phyloP scores from a whole-genome alignment of 2,113 vertebrate genomes.

The Apodemus sylvaticus region DNA sequence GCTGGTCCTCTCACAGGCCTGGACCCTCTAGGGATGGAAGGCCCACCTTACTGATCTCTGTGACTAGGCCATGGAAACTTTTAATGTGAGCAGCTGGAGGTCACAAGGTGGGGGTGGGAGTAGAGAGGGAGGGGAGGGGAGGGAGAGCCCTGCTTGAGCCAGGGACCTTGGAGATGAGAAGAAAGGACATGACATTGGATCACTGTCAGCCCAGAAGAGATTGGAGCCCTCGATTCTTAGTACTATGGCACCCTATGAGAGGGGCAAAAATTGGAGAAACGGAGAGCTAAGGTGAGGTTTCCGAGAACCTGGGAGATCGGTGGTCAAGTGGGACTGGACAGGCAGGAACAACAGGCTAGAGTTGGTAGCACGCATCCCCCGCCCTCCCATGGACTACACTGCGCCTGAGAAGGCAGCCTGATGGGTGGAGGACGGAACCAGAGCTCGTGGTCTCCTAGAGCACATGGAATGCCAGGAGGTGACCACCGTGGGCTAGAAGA shows the following conservation, averaged over 20 bases:
- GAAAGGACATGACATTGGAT: not conserved
- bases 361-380: not conserved
- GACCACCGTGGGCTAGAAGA: not conserved
- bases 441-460: not conserved
- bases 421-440: not conserved
- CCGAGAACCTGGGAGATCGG: not conserved
- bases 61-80: not conserved
- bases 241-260: not conserved
- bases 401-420: not conserved
- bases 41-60: not conserved
- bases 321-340: not conserved
- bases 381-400: not conserved
- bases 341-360: not conserved
- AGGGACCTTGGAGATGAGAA: not conserved
- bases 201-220: not conserved
- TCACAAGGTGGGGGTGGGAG: not conserved
- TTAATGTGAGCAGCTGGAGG: not conserved
- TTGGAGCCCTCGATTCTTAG: not conserved
- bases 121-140: not conserved
- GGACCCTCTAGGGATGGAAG: too few relatives aligned
- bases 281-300: too few relatives aligned
- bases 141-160: not conserved
- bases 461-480: not conserved
- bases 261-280: too few relatives aligned
- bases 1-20: fast-evolving